These are phyloP conservation scores for Syncerus caffer DNA, from an alignment of 2,797 vertebrate species.

Conservation along the genomic window DNA sequence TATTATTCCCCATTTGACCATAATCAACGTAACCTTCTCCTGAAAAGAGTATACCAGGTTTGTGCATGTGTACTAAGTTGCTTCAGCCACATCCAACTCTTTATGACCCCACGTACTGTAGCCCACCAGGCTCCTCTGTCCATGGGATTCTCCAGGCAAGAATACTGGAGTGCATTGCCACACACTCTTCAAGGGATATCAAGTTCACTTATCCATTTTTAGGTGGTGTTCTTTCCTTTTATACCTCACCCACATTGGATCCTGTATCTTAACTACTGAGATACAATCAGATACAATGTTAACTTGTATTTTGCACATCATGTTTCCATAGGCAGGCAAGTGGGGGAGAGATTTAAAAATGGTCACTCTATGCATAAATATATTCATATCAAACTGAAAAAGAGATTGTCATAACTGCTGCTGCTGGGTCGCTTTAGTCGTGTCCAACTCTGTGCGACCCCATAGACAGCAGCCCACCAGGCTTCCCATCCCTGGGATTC, in stretches of 20 bases:
- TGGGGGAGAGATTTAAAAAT: not conserved
- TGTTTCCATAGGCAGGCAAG: not conserved
- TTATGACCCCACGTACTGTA: not conserved
- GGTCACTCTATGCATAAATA: not conserved
- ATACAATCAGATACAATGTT: not conserved
- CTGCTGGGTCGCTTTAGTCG: too few relatives aligned
- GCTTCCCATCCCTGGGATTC: too few relatives aligned
- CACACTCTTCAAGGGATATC: too few relatives aligned
- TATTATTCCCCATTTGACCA: not conserved
- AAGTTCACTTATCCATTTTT: not conserved
- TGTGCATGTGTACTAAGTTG: rapidly evolving
- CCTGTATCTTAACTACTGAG: not conserved
- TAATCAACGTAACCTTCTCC: not conserved
- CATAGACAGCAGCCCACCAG: too few relatives aligned
- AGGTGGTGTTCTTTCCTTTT: not conserved
- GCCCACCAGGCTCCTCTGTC: not conserved
- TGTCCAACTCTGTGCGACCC: too few relatives aligned
- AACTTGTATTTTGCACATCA: not conserved
- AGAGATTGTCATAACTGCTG: not conserved
- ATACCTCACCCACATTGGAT: not conserved
- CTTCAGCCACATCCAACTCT: rapidly evolving
- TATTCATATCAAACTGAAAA: not conserved
- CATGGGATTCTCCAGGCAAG: too few relatives aligned
- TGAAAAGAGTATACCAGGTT: not conserved
- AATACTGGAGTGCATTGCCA: too few relatives aligned